Evolutionary conservation across 2,797 vertebrate species (phyloP).

Genomic region (Takifugu rubripes): DNA sequence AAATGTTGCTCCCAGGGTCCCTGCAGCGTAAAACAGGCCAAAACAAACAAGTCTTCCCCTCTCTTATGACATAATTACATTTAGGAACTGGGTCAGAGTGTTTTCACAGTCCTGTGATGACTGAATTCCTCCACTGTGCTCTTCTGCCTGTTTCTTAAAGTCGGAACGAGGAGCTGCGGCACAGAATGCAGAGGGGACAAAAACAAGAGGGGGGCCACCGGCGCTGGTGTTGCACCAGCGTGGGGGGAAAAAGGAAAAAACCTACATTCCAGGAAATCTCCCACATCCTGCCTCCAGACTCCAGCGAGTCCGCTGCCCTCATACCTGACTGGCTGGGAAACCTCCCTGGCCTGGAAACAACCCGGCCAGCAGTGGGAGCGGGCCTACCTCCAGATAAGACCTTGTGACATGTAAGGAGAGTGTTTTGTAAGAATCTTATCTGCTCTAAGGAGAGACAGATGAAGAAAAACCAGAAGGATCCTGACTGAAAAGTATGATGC

Average conservation of each 20-base stretch:
- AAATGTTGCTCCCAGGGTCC: too few species aligned
- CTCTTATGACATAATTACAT: constrained; percentile 29
- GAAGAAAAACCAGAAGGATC: constrained; percentile 34
- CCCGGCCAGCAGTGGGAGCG: not conserved
- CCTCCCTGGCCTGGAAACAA: constrained; percentile 29
- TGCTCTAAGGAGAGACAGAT: constrained; percentile 25
- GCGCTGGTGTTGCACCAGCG: constrained; percentile 73
- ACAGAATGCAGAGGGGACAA: constrained; percentile 51
- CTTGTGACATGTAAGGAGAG: constrained; percentile 30
- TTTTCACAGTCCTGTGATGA: constrained; percentile 34
- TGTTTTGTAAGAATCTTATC: constrained; percentile 52
- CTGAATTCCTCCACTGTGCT: constrained; percentile 25
- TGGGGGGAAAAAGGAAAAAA: constrained; percentile 58
- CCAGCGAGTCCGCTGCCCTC: constrained; percentile 62
- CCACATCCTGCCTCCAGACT: constrained; percentile 79
- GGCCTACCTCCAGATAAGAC: constrained; percentile 21
- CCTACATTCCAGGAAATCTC: constrained; percentile 84
- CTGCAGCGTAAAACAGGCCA: too few species aligned
- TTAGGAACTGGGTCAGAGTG: constrained; percentile 18
- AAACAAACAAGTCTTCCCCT: too few species aligned
- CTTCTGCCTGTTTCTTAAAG: constrained; percentile 33
- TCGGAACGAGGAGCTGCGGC: constrained; percentile 28
- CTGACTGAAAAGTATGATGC: constrained; percentile 34
- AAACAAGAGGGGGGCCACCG: constrained; percentile 67
- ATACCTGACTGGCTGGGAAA: constrained; percentile 64